Evolutionary conservation across 2,113 vertebrate species (phyloP), one percentile per base, ranked within the genome.

Genomic region (Paralichthys olivaceus): DNA sequence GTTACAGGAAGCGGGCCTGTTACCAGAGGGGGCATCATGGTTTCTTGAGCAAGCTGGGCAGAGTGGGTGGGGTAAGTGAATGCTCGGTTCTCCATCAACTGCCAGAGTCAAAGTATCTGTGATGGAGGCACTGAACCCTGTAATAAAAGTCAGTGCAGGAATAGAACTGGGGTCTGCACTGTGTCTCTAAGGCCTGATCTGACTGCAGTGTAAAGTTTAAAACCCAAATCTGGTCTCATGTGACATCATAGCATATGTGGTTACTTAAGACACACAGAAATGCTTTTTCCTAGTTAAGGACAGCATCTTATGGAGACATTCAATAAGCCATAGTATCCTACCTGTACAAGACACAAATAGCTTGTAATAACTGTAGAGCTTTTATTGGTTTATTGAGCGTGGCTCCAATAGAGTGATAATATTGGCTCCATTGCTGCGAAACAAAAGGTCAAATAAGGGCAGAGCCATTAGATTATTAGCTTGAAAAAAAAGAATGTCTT

Each of bases 81-180:
- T 32, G 49, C 59, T 73, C 51, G 0, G 67, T 23, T 58, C 69
- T 85, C 74, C 80, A 73, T 83, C 75, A 85, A 54, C 53, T 60
- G 72, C 47, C 51, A 79, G 19, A 72, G 49, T 80, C 64, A 75
- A 74, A 81, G 69, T 77, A 58, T 77, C 65, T 75, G 28, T 70
- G 76, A 79, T 84, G 53, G 78, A 82, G 32, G 57, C 65, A 79
- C 60, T 72, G 78, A 80, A 88, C 67, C 67, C 55, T 77, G 72
- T 71, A 67, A 80, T 65, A 80, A 47, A 74, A 85, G 67, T 69
- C 60, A 40, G 53, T 19, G 53, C 29, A 60, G 66, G 22, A 7
- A 75, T 63, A 69, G 32, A 60, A 19, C 28, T 57, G 67, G 67
- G 70, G 53, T 76, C 32, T 57, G 65, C 79, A 72, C 56, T 49